phyloP scores from a whole-genome alignment of 2,888 invertebrate genomes.

The Drosophila tanythrix region DNA sequence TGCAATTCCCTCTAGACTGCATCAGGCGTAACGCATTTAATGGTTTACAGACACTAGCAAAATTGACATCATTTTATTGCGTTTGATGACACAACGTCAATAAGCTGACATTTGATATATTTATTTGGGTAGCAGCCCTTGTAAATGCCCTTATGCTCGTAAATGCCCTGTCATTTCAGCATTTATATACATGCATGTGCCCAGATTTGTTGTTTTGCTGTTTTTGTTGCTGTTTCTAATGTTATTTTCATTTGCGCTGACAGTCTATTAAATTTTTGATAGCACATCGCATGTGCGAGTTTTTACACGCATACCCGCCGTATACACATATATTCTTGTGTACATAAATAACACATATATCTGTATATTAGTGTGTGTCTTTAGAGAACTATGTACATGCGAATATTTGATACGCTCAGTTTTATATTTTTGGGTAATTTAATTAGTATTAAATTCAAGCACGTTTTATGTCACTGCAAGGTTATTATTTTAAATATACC shows the following conservation, averaged over 20 bases:
- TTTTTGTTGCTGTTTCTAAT: constrained; percentile 28
- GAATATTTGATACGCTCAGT: constrained; percentile 16
- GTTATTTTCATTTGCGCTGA: constrained; percentile 44
- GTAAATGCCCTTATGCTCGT: constrained; percentile 58
- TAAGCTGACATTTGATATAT: constrained; percentile 57
- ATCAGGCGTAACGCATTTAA: constrained; percentile 31
- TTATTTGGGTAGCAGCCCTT: constrained; percentile 44
- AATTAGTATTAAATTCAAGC: constrained; percentile 45
- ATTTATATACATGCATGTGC: constrained; percentile 27
- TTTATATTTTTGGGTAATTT: constrained; percentile 56
- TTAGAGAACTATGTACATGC: neutral
- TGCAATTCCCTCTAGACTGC: constrained; percentile 31
- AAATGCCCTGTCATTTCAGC: constrained; percentile 54
- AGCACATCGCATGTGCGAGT: constrained; percentile 48
- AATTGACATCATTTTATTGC: constrained; percentile 30
- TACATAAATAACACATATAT: neutral
- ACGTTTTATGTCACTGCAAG: neutral
- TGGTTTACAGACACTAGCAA: constrained; percentile 13
- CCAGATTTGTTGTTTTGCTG: constrained; percentile 16
- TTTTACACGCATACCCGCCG: constrained; percentile 6
- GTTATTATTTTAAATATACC: neutral
- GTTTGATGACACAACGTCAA: constrained; percentile 29
- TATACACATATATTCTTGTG: constrained; percentile 4
- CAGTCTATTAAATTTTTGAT: constrained; percentile 74
- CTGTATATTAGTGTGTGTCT: neutral